Evolutionary conservation across 2,113 vertebrate genomes (phyloP), one percentile per base, ranked within the genome.

Genomic region (Deroptyus accipitrinus): DNA sequence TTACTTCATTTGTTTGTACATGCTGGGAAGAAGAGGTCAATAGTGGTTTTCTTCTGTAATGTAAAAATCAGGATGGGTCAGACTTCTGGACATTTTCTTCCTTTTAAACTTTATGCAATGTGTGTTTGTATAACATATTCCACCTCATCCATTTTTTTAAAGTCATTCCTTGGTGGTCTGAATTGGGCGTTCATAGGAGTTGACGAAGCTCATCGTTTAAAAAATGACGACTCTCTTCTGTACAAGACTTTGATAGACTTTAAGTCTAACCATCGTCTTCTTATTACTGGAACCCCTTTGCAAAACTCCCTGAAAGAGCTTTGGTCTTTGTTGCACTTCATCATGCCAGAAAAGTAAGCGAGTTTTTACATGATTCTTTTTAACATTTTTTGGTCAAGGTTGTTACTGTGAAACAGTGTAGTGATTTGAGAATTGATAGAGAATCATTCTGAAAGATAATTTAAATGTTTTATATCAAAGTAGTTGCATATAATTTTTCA

Each of bases 191-290:
- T 99, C 88, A 99, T 99, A 94, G 99, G 99, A 78, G 99, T 99
- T 90, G 99, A 99, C 8, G 99, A 99, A 98, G 99, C 99, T 14
- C 99, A 99, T 98, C 97, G 99, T 86, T 98, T 99, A 90, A 99
- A 99, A 97, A 99, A 99, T 86, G 99, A 99, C 1, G 99, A 99
- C 74, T 99, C 99, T 12, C 99, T 99, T 83, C 98, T 99, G 42
- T 99, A 99, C 95, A 99, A 99, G 96, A 99, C 99, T 51, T 98
- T 99, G 98, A 99, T 99, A 48, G 99, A 99, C 63, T 99, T 99
- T 91, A 99, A 99, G 94, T 99, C 99, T 84, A 99, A 99, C 68
- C 99, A 99, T 97, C 98, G 99, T 88, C 99, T 99, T 67, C 98
- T 99, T 67, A 99, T 99, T 97, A 99, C 99, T 82, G 99, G 99